phyloP scores from a whole-genome alignment of 2,797 vertebrate genomes.

The Salarias fasciatus region DNA sequence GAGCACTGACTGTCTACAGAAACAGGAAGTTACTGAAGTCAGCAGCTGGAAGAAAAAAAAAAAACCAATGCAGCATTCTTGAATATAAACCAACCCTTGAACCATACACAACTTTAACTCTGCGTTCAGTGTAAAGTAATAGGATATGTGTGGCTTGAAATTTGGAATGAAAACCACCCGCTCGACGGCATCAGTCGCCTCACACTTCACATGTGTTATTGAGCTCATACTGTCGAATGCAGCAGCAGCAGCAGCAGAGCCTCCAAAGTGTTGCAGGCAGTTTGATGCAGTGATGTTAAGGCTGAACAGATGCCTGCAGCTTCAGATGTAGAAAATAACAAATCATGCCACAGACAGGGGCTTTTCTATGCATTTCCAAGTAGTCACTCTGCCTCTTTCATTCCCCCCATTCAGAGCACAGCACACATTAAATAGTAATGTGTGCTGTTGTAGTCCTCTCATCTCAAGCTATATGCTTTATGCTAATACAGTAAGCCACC shows the following conservation, averaged over 20 bases:
- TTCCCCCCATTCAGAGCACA: conserved; percentile 43
- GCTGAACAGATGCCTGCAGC: conserved; percentile 33
- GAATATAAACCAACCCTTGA: no score
- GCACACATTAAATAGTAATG: conserved; percentile 68
- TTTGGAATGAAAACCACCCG: neutral
- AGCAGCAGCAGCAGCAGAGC: conserved; percentile 10
- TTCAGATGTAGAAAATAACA: conserved; percentile 16
- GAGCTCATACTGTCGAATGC: conserved; percentile 26
- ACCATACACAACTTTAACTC: no score
- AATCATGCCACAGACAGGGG: conserved; percentile 27
- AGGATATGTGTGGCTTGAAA: neutral
- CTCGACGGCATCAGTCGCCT: conserved; percentile 5
- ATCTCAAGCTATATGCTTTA: conserved; percentile 69
- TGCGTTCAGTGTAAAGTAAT: neutral
- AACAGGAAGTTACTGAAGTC: no score
- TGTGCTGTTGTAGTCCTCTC: conserved; percentile 58
- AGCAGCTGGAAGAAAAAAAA: no score
- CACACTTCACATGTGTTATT: conserved; percentile 14
- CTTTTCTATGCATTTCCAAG: conserved; percentile 56
- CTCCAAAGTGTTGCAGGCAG: conserved; percentile 13
- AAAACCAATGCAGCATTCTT: no score
- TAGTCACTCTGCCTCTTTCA: conserved; percentile 35
- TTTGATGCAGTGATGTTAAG: conserved; percentile 42
- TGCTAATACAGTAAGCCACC: conserved; percentile 79
- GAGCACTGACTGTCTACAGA: no score